A percentile compares a stretch with the other conserved stretches of the same genome.
These are phyloP conservation scores for Heliocidaris tuberculata DNA, from an alignment of 35 echinoderm and acorn worm species.

Conservation along the genomic window DNA sequence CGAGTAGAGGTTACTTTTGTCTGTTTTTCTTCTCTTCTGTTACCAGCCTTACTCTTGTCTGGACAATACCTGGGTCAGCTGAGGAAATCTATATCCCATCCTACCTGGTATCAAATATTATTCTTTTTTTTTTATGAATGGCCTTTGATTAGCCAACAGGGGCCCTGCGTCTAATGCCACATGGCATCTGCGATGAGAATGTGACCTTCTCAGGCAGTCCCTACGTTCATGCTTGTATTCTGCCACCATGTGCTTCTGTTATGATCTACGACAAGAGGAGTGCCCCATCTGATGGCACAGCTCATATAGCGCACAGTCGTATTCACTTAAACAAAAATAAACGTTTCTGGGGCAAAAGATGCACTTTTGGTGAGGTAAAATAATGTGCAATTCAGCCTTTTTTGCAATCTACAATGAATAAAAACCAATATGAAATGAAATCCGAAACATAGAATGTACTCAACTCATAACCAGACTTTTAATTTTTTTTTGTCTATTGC, in stretches of 20 bases:
- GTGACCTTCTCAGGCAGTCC: neutral
- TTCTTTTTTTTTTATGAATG: neutral
- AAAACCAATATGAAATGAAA: too few species aligned
- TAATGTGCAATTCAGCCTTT: neutral
- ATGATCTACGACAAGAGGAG: neutral
- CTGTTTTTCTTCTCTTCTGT: neutral
- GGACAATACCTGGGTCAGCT: neutral
- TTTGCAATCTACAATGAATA: too few species aligned
- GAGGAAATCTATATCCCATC: neutral
- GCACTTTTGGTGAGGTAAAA: neutral
- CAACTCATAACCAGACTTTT: too few species aligned
- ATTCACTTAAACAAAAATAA: neutral
- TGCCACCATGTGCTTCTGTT: neutral
- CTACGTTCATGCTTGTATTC: neutral
- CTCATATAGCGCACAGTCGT: neutral
- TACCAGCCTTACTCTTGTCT: neutral
- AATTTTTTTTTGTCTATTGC: too few species aligned
- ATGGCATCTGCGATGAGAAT: neutral
- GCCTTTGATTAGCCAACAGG: neutral
- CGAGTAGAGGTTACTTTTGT: neutral
- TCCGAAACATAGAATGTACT: too few species aligned
- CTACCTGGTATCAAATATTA: neutral
- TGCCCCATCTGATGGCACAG: neutral
- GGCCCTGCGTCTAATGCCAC: neutral
- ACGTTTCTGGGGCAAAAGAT: neutral